phyloP scores from a whole-genome alignment of 2,888 invertebrate species.

The Cloeon dipterum region DNA sequence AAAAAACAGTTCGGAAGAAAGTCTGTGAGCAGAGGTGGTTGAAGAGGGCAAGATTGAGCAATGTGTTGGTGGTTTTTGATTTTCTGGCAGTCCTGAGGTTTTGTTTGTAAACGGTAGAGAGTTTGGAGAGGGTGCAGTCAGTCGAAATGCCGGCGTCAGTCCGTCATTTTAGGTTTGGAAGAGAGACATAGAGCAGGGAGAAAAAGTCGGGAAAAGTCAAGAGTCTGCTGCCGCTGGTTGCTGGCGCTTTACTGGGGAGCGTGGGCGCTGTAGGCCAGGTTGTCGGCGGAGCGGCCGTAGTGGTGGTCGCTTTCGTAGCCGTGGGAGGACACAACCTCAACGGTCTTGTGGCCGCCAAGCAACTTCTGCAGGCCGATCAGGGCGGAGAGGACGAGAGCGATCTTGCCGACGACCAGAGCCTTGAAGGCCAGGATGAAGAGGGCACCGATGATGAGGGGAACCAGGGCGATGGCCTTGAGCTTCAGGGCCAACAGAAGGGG shows the following conservation, averaged over 20 bases:
- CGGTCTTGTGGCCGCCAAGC: conserved; percentile 46
- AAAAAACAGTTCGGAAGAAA: too few relatives aligned
- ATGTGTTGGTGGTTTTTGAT: too few relatives aligned
- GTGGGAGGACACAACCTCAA: conserved; percentile 37
- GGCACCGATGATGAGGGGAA: conserved; percentile 47
- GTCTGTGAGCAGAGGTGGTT: too few relatives aligned
- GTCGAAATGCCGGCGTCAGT: too few relatives aligned
- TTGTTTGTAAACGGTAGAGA: too few relatives aligned
- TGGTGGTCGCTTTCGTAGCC: conserved; percentile 22
- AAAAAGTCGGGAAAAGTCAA: too few relatives aligned
- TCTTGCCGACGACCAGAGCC: conserved; percentile 47
- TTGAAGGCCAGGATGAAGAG: conserved; percentile 53
- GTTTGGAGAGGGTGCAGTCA: too few relatives aligned
- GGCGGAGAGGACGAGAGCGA: conserved; percentile 45
- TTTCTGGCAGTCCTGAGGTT: too few relatives aligned
- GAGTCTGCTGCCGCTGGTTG: not conserved
- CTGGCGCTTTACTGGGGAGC: conserved; percentile 1
- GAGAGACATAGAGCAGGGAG: too few relatives aligned
- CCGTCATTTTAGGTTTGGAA: too few relatives aligned
- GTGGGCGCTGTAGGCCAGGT: not conserved
- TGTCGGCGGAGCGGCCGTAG: conserved; percentile 27
- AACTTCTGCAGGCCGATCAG: conserved; percentile 54
- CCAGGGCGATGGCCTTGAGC: conserved; percentile 48
- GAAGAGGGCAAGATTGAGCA: too few relatives aligned
- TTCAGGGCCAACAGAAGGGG: conserved; percentile 59